phyloP scores from a whole-genome alignment of 2,888 invertebrate genomes.

The Oligia latruncula region DNA sequence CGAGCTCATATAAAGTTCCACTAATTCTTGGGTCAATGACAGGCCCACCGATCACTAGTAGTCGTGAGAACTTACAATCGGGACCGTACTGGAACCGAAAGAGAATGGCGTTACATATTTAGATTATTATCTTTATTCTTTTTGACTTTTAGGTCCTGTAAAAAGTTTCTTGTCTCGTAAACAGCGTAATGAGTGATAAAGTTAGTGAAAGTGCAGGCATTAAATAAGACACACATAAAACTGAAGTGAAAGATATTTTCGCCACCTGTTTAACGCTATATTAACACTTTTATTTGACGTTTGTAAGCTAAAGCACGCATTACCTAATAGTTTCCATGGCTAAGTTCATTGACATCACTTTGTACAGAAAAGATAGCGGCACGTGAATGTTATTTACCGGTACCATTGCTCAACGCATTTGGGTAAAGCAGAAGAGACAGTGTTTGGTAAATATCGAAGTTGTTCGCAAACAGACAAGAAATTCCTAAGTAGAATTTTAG shows the following conservation, averaged over 20 bases:
- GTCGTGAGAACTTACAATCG: slow-evolving; percentile 66
- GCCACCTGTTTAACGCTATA: slow-evolving; percentile 18
- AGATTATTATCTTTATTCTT: slow-evolving; percentile 28
- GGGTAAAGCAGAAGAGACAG: neutral
- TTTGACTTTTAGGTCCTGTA: slow-evolving; percentile 23
- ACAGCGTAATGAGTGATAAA: slow-evolving; percentile 31
- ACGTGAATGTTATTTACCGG: slow-evolving; percentile 21
- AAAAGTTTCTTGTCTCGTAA: slow-evolving; percentile 8
- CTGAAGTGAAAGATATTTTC: slow-evolving; percentile 35
- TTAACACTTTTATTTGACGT: slow-evolving; percentile 37
- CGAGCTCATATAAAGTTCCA: slow-evolving; percentile 51
- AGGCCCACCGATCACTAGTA: slow-evolving; percentile 64
- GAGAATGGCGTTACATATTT: slow-evolving; percentile 54
- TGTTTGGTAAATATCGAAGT: slow-evolving; percentile 45
- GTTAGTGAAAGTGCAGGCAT: slow-evolving; percentile 48
- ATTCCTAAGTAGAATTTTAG: neutral
- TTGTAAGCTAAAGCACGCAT: slow-evolving; percentile 9
- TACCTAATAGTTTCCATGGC: slow-evolving; percentile 28
- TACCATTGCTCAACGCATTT: neutral
- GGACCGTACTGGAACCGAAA: slow-evolving; percentile 55
- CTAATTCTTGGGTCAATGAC: slow-evolving; percentile 72
- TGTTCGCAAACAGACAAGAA: slow-evolving; percentile 23
- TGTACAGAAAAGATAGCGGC: slow-evolving; percentile 14
- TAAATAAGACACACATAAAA: slow-evolving; percentile 8
- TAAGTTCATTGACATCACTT: slow-evolving; percentile 47